Conservation (phyloP, 2,113 vertebrate species). For the Bubo blakistoni region DNA sequence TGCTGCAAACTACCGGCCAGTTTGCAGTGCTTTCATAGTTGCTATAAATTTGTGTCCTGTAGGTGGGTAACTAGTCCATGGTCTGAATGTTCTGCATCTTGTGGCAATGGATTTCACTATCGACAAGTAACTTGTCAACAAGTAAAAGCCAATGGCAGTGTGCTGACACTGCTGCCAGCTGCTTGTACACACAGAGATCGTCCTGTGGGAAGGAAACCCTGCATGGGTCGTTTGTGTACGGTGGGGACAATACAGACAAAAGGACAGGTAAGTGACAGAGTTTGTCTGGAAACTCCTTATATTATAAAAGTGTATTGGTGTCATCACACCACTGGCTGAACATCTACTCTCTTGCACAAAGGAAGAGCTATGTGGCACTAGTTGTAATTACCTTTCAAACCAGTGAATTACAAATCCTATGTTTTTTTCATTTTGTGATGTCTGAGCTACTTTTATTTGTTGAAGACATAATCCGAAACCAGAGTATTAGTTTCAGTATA, state of each 20-base stretch:
- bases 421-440: not conserved
- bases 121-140: conserved; percentile 78
- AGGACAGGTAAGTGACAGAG: conserved; percentile 68
- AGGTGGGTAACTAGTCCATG: conserved; percentile 80
- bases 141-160: conserved; percentile 34
- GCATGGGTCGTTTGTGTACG: conserved; percentile 62
- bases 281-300: not conserved
- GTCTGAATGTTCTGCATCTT: conserved; percentile 83
- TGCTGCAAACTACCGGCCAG: not conserved
- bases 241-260: conserved; percentile 40
- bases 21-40: not conserved
- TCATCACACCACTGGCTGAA: not conserved
- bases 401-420: not conserved
- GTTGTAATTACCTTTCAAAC: not conserved
- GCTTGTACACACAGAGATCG: conserved; percentile 57
- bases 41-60: not conserved
- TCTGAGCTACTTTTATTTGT: not conserved
- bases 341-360: not conserved
- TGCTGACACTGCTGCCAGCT: not conserved
- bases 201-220: conserved; percentile 70
- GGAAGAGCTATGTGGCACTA: not conserved
- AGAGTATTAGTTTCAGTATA: not conserved
- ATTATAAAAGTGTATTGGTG: accelerated
- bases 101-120: conserved; percentile 77
- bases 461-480: not conserved